Evolutionary conservation across 2,888 invertebrate genomes (phyloP).

Genomic region (Boloria selene): DNA sequence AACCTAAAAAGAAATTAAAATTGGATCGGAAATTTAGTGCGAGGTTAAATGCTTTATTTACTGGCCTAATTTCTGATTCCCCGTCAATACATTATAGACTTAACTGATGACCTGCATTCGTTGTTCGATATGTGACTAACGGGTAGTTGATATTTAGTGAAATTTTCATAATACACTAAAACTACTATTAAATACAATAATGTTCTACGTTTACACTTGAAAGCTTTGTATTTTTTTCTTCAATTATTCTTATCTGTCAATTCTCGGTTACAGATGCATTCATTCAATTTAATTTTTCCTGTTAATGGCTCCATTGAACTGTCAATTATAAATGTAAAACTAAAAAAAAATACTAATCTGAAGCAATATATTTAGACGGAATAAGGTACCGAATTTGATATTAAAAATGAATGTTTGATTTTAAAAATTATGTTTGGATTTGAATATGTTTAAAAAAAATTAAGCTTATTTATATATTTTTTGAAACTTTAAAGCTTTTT

Average conservation of each 20-base stretch:
- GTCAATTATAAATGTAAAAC: constrained; percentile 12
- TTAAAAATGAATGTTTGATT: neutral
- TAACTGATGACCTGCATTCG: constrained; percentile 1
- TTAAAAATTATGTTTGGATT: neutral
- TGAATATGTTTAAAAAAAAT: no score
- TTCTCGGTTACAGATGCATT: neutral
- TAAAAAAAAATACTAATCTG: neutral
- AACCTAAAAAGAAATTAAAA: no score
- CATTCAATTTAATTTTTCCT: neutral
- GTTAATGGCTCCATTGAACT: neutral
- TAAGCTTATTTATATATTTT: neutral
- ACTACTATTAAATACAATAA: constrained; percentile 25
- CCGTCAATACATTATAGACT: neutral
- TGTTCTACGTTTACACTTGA: constrained; percentile 29
- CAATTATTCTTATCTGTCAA: neutral
- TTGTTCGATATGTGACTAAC: constrained; percentile 44
- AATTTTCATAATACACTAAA: constrained; percentile 24
- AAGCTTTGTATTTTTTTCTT: constrained; percentile 3
- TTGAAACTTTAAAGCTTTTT: neutral
- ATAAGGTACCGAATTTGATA: neutral
- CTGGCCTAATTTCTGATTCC: neutral
- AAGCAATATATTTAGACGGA: constrained; percentile 9
- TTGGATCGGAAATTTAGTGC: no score
- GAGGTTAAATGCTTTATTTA: no score
- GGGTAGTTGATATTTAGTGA: constrained; percentile 61